phyloP scores from a whole-genome alignment of 2,888 invertebrate species.

The Monoplex corrugatus region DNA sequence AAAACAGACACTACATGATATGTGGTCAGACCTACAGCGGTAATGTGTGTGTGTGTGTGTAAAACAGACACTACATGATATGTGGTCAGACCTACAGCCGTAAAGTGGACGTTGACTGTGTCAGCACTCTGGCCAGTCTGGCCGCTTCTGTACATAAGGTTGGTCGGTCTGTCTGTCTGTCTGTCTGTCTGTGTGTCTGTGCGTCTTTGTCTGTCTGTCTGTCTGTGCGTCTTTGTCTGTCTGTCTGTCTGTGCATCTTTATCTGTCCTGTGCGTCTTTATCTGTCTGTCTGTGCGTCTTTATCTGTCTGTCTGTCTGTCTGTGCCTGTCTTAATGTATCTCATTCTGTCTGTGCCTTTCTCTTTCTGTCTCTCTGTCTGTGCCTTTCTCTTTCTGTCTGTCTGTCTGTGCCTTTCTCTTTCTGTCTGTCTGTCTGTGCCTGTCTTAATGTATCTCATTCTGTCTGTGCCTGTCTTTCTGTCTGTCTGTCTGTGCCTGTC shows the following conservation, averaged over 20 bases:
- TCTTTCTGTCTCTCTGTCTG: neutral
- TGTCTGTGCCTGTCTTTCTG: too few species aligned
- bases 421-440: too few species aligned
- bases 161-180: neutral
- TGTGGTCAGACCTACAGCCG: slow-evolving; percentile 98
- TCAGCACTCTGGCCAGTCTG: slow-evolving; percentile 89
- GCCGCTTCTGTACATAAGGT: slow-evolving; percentile 96
- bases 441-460: too few species aligned
- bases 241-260: neutral
- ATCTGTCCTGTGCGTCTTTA: too few species aligned
- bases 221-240: neutral
- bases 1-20: too few species aligned
- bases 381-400: too few species aligned
- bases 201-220: neutral
- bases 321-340: neutral
- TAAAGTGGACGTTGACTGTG: slow-evolving; percentile 93
- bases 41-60: neutral
- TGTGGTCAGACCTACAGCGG: too few species aligned
- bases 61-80: slow-evolving; percentile 87
- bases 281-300: neutral
- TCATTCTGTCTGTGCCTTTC: neutral
- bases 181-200: neutral
- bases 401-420: too few species aligned
- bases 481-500: too few species aligned
- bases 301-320: neutral